Percentiles rank a stretch among this genome's conserved stretches.
These are phyloP conservation scores for Pterostichus niger DNA, from an alignment of 2,888 invertebrate genomes.

Conservation along the genomic window DNA sequence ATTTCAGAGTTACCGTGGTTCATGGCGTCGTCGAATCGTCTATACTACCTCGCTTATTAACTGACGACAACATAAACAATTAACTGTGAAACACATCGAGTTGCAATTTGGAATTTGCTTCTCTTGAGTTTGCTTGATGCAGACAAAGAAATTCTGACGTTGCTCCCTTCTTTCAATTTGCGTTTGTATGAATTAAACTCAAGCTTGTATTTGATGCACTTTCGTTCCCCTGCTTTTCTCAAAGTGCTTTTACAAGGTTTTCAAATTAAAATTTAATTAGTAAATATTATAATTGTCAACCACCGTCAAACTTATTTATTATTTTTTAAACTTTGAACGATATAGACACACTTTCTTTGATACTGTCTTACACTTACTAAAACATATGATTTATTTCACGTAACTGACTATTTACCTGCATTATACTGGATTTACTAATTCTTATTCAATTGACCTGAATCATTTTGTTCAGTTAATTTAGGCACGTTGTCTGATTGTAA, in stretches of 20 bases:
- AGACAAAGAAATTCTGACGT: not conserved
- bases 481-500: no score
- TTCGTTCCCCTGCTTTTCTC: conserved; percentile 23
- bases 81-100: conserved; percentile 5
- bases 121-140: not conserved
- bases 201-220: conserved; percentile 58
- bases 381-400: no score
- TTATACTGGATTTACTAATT: no score
- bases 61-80: conserved; percentile 48
- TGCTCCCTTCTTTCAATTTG: conserved; percentile 30
- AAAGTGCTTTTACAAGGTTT: conserved; percentile 6
- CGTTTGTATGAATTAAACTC: conserved; percentile 28
- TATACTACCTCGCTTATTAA: conserved; percentile 33
- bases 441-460: no score
- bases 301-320: no score
- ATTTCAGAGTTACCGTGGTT: not conserved
- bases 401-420: no score
- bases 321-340: no score
- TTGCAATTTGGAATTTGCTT: not conserved
- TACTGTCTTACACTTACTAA: no score
- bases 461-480: no score
- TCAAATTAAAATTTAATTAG: conserved; percentile 19
- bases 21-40: not conserved
- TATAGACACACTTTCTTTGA: no score
- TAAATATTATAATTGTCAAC: no score